A percentile compares a stretch with the other conserved stretches of the same genome.
Evolutionary conservation across 2,888 invertebrate species (phyloP).

Genomic region (Platycnemis pennipes): DNA sequence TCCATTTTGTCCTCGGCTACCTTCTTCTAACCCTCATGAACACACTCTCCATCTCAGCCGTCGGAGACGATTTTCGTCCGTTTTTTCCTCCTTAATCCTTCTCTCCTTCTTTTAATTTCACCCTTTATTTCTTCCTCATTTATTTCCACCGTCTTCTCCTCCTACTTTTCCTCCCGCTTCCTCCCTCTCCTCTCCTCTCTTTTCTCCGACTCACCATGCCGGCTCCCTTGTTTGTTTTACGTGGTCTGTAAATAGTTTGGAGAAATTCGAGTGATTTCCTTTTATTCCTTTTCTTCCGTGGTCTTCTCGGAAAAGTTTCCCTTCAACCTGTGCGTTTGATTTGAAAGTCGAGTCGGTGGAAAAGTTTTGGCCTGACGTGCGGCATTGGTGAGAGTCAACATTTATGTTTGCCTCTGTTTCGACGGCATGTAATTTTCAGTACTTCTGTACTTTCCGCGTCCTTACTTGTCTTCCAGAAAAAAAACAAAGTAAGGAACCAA

Average conservation of each 20-base stretch:
- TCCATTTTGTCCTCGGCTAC: not conserved
- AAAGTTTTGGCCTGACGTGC: not conserved
- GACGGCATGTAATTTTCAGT: not conserved
- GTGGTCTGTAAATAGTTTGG: slow-evolving; percentile 17
- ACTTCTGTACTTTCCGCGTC: not conserved
- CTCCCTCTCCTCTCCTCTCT: not conserved
- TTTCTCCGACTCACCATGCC: not conserved
- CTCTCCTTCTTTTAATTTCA: not conserved
- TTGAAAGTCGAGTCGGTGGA: not conserved
- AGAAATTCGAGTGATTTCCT: not conserved
- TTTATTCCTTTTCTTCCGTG: not conserved
- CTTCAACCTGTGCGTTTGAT: not conserved
- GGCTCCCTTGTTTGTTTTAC: not conserved
- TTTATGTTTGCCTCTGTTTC: slow-evolving; percentile 13
- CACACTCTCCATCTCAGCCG: not conserved
- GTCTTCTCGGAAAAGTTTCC: not conserved
- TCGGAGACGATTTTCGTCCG: not conserved
- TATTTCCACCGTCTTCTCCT: not conserved
- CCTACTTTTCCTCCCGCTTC: not conserved
- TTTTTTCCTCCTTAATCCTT: not conserved
- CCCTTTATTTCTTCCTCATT: not conserved
- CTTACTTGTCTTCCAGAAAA: not conserved
- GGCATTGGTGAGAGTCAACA: not conserved
- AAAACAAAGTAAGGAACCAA: not conserved
- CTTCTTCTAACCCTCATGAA: not conserved